Conservation (phyloP, 2,113 vertebrate species). For the Psammodynastes pulverulentus region DNA sequence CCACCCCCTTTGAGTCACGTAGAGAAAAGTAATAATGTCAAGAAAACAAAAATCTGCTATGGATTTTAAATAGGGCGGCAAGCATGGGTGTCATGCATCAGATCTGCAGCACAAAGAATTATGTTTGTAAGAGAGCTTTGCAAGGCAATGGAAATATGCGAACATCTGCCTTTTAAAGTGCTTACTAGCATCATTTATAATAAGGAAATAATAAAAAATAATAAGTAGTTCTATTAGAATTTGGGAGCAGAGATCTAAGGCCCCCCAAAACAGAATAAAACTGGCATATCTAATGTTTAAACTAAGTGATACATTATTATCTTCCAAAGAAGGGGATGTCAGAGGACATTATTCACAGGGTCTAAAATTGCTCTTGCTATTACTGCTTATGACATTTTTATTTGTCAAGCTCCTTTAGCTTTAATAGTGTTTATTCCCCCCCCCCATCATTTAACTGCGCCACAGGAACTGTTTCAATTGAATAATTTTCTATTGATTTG, state of each 20-base stretch:
- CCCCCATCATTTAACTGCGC: not conserved
- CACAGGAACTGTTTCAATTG: not conserved
- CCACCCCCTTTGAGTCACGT: constrained; percentile 18
- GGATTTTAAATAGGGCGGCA: constrained; percentile 4
- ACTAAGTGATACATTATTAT: not conserved
- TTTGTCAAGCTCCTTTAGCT: not conserved
- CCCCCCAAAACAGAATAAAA: not conserved
- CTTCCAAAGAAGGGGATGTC: not conserved
- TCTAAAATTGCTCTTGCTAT: not conserved
- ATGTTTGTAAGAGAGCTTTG: constrained; percentile 27
- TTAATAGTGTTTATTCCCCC: not conserved
- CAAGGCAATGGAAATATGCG: not conserved
- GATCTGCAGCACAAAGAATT: not conserved
- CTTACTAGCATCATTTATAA: not conserved
- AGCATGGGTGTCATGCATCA: not conserved
- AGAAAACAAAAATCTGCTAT: constrained; percentile 9
- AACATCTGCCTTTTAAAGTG: not conserved
- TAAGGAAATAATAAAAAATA: not conserved
- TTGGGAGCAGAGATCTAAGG: not conserved
- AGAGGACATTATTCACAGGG: not conserved
- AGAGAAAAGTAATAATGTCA: constrained; percentile 20
- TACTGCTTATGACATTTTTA: not conserved
- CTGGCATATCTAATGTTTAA: not conserved
- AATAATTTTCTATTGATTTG: not conserved
- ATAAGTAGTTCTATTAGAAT: not conserved